Evolutionary conservation across 2,888 invertebrate species (phyloP), one percentile per base, ranked within the genome.

Genomic region (Pyrgus malvae): DNA sequence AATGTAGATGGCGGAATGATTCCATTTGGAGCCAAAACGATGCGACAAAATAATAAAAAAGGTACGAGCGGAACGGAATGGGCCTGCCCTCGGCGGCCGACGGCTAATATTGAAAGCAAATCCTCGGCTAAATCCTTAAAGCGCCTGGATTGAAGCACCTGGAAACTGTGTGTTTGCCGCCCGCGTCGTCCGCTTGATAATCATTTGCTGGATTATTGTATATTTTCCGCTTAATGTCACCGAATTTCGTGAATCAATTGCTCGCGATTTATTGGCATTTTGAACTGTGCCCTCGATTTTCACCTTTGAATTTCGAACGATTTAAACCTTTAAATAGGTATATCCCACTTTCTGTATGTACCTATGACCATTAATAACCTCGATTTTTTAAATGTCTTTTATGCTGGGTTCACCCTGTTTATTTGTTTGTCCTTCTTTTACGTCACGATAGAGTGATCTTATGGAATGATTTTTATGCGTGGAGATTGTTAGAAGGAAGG

Each of bases 101-200:
- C 78, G 82, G 81, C 89, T 90, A 89, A 90, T 91, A 91, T 91
- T 91, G 91, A 91, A 91, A 91, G 86, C 90, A 90, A 90, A 91
- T 89, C 91, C 91, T 83, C 85, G 78, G 67, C 79, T 90, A 90
- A 91, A 88, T 80, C 91, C 91, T 91, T 90, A 90, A 90, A 90
- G 90, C 90, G 86, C 80, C 78, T 72, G 83, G 87, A 80, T 85
- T 76, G 75, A 76, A 81, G 81, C 88, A 90, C 91, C 90, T 91
- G 91, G 83, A 84, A 87, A 86, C 81, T 81, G 83, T 81, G 79
- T 86, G 82, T 83, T 80, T 75, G 78, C 69, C 64, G 63, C 72
- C 73, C 69, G 68, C 66, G 69, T 67, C 72, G 67, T 65, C 67
- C 67, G 68, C 69, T 72, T 76, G 83, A 84, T 88, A 84, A 87